These are phyloP conservation scores for Drosophila limbata DNA, from an alignment of 2,888 invertebrate genomes.

Conservation along the genomic window DNA sequence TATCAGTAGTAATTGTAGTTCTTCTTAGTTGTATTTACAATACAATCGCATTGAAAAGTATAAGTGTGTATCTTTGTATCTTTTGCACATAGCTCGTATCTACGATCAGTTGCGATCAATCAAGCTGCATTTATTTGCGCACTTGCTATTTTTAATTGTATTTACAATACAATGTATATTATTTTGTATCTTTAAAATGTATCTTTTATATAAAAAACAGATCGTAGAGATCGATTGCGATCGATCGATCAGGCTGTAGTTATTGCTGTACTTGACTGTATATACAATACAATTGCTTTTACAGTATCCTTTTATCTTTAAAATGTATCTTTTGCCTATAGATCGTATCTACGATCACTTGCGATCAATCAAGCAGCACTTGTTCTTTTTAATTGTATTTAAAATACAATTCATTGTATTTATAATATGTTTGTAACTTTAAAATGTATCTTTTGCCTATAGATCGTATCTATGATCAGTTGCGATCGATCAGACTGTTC, in stretches of 20 bases:
- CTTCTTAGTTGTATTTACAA: conserved; percentile 46
- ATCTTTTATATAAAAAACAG: not conserved
- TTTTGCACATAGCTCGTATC: conserved; percentile 45
- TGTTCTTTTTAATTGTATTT: conserved; percentile 27
- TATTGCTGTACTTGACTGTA: conserved; percentile 35
- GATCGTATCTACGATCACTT: conserved; percentile 49
- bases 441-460: not conserved
- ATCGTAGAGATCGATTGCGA: conserved; percentile 86
- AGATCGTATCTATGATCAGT: conserved; percentile 81
- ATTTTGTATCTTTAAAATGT: not conserved
- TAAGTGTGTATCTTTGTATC: conserved; percentile 18
- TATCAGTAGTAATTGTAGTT: conserved; percentile 14
- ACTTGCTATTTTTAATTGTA: not conserved
- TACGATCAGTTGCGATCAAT: conserved; percentile 74
- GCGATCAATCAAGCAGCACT: not conserved
- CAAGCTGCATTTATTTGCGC: not conserved
- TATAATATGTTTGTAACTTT: conserved; percentile 29
- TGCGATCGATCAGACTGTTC: conserved; percentile 87
- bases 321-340: too few relatives aligned
- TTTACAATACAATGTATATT: not conserved
- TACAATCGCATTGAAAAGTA: conserved; percentile 35
- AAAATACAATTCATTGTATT: conserved; percentile 32
- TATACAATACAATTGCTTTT: conserved; percentile 46
- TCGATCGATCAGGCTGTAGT: conserved; percentile 11
- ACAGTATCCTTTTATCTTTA: conserved; percentile 26